Evolutionary conservation across 2,797 vertebrate genomes (phyloP).

Genomic region (Merluccius polli): DNA sequence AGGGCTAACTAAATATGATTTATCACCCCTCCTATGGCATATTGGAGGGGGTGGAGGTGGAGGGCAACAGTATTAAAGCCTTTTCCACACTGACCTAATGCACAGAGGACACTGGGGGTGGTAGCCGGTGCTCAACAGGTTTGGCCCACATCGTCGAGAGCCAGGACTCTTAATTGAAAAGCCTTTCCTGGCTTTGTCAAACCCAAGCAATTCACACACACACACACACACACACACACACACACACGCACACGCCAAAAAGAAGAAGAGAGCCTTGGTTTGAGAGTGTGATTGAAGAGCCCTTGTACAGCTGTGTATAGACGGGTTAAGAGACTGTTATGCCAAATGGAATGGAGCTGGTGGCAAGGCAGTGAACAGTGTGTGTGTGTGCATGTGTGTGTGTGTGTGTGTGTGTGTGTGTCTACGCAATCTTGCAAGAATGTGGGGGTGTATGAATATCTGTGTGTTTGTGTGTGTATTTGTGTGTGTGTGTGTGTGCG

Average conservation of each 20-base stretch:
- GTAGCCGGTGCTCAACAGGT: neutral
- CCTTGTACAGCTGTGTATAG: neutral
- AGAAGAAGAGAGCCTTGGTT: neutral
- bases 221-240: neutral
- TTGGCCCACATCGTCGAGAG: slow-evolving; percentile 37
- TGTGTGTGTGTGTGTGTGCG: neutral
- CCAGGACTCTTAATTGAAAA: slow-evolving; percentile 45
- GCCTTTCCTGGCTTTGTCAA: slow-evolving; percentile 32
- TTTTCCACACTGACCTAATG: neutral
- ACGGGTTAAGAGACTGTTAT: neutral
- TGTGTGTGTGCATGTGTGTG: neutral
- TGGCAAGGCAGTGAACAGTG: neutral
- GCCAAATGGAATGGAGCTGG: neutral
- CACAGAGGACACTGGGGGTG: neutral
- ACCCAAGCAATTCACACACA: slow-evolving; percentile 17
- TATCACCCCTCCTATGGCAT: neutral
- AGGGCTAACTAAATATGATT: neutral
- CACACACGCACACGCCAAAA: neutral
- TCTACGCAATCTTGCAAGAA: neutral
- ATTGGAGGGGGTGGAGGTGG: neutral
- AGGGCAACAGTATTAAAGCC: slow-evolving; percentile 21
- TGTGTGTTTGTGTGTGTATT: neutral
- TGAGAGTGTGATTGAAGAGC: slow-evolving; percentile 4
- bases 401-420: slow-evolving; percentile 3
- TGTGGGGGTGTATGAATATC: slow-evolving; percentile 27